phyloP scores from a whole-genome alignment of 2,888 invertebrate genomes.

The Macrophya annulata region DNA sequence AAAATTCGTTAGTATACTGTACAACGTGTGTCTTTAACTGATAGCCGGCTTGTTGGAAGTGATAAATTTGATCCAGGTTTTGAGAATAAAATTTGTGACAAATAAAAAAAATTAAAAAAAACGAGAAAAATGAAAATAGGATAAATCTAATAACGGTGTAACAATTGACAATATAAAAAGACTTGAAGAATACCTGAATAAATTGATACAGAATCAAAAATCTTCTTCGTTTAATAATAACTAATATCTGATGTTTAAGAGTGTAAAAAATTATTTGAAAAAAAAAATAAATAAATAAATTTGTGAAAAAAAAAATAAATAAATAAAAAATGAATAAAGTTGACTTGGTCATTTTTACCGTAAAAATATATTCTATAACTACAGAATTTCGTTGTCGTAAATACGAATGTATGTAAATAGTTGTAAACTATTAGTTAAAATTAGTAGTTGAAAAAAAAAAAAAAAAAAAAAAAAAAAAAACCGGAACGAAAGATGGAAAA shows the following conservation, averaged over 20 bases:
- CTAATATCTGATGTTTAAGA: too few species aligned
- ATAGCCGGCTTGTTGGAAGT: background rate
- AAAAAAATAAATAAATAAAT: background rate
- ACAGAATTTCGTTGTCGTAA: background rate
- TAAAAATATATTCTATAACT: background rate
- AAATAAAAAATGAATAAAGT: background rate
- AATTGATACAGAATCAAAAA: too few species aligned
- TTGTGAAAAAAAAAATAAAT: background rate
- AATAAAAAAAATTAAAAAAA: too few species aligned
- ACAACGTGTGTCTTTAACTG: background rate
- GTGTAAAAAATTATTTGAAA: background rate
- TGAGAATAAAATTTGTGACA: background rate
- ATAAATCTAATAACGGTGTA: too few species aligned
- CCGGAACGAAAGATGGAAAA: background rate
- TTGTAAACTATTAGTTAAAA: background rate
- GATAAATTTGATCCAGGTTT: background rate
- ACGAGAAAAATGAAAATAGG: too few species aligned
- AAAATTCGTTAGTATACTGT: background rate
- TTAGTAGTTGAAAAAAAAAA: background rate
- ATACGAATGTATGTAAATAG: background rate
- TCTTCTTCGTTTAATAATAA: too few species aligned
- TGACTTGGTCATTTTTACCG: background rate
- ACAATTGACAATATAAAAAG: too few species aligned
- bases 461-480: background rate
- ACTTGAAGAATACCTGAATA: too few species aligned